Percentiles rank a stretch among this genome's conserved stretches.
These are phyloP conservation scores for Rhizoglyphus robini DNA, from an alignment of 1,140 invertebrate genomes.

Conservation along the genomic window DNA sequence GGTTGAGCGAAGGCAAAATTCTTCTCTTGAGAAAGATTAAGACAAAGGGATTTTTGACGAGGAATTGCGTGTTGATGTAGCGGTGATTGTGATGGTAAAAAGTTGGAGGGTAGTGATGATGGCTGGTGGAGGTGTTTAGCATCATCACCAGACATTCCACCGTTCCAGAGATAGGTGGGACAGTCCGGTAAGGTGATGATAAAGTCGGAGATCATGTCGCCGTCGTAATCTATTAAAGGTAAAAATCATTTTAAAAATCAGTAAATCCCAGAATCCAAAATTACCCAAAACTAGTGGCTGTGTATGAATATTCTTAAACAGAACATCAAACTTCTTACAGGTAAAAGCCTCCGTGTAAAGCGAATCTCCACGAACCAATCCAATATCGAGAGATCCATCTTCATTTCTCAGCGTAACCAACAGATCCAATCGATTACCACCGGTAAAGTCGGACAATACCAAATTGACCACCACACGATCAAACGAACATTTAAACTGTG, in stretches of 20 bases:
- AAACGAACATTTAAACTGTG: not conserved
- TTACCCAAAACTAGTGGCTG: conserved; percentile 43
- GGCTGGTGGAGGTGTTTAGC: not conserved
- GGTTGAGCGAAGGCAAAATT: conserved; percentile 43
- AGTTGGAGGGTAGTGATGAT: not conserved
- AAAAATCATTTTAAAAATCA: not conserved
- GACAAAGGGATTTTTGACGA: not conserved
- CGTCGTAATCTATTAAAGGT: not conserved
- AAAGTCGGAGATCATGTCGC: not conserved
- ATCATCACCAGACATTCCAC: not conserved
- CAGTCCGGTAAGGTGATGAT: not conserved
- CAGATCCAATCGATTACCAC: not conserved
- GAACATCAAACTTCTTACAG: not conserved
- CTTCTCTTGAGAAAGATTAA: conserved; percentile 28
- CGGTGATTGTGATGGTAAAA: too few species aligned
- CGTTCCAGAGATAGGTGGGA: not conserved
- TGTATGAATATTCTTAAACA: not conserved
- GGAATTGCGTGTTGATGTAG: too few species aligned
- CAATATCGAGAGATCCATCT: not conserved
- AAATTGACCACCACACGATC: not conserved
- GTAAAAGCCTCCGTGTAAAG: not conserved
- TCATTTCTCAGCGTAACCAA: not conserved
- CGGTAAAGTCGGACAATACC: conserved; percentile 5
- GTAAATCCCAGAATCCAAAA: not conserved
- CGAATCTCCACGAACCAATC: not conserved